Conservation (phyloP, 2,888 invertebrate species). For the Drosophila helvetica region DNA sequence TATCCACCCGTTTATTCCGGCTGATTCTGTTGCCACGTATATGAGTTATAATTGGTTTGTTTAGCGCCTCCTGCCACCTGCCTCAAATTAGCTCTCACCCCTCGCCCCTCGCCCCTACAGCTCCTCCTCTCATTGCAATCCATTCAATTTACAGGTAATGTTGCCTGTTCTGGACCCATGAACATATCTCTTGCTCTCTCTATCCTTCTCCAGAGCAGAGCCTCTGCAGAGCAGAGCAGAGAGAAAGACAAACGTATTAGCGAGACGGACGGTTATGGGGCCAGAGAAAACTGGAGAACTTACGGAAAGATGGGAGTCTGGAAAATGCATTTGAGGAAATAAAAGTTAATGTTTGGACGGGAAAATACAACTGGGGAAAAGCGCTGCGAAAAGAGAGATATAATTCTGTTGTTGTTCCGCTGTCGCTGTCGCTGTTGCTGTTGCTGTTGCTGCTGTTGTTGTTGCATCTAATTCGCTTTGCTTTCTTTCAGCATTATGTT, state of each 20-base stretch:
- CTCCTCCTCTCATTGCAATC: background rate
- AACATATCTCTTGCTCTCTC: background rate
- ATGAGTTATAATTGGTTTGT: slow-evolving; percentile 7
- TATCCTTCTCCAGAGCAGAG: background rate
- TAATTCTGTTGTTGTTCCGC: slow-evolving; percentile 55
- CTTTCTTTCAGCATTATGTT: slow-evolving; percentile 66
- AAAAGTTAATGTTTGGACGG: slow-evolving; percentile 73
- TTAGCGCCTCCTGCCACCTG: background rate
- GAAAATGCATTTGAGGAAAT: slow-evolving; percentile 66
- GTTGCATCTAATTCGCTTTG: slow-evolving; percentile 70
- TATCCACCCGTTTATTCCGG: background rate
- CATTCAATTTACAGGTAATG: slow-evolving; percentile 12
- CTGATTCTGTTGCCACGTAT: background rate
- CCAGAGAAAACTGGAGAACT: slow-evolving; percentile 24
- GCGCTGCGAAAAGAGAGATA: slow-evolving; percentile 57
- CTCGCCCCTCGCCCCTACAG: background rate
- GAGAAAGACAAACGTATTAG: slow-evolving; percentile 34
- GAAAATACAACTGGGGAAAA: slow-evolving; percentile 61
- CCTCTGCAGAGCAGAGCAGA: background rate
- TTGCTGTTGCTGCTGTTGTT: slow-evolving; percentile 30
- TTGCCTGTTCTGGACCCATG: slow-evolving; percentile 5
- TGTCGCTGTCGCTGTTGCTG: slow-evolving; percentile 3
- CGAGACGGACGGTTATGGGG: slow-evolving; percentile 34
- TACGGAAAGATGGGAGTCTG: slow-evolving; percentile 16
- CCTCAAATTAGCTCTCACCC: slow-evolving; percentile 5